Conservation (phyloP, 35 echinoderm and acorn worm species). For the Chiridota heheva region DNA sequence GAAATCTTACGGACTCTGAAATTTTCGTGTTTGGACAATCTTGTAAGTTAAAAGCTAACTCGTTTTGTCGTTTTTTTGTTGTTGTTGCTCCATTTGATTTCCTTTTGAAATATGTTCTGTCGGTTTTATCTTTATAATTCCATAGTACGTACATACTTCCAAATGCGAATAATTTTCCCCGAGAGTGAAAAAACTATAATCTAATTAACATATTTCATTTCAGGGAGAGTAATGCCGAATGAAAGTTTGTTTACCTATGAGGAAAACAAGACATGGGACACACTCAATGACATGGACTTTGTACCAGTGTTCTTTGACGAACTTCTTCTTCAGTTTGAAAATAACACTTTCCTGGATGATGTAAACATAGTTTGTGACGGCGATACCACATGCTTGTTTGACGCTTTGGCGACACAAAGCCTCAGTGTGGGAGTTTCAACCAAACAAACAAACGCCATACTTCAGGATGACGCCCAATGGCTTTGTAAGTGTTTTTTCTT, state of each 20-base stretch:
- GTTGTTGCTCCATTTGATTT: too few species aligned
- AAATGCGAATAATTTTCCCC: too few species aligned
- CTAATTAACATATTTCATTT: constrained; percentile 2
- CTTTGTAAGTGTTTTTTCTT: constrained; percentile 19
- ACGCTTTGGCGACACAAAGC: constrained; percentile 67
- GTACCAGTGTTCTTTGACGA: constrained; percentile 69
- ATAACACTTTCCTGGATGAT: constrained; percentile 25
- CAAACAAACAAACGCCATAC: constrained; percentile 36
- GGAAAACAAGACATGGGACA: constrained; percentile 33
- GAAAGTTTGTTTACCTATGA: constrained; percentile 68
- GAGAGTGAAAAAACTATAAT: too few species aligned
- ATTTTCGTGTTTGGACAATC: constrained; percentile 70
- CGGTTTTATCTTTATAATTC: too few species aligned
- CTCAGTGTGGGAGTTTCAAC: constrained; percentile 42
- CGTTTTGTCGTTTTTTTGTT: too few species aligned
- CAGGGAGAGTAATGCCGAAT: constrained; percentile 62
- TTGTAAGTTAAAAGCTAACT: too few species aligned
- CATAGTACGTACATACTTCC: too few species aligned
- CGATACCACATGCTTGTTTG: constrained; percentile 67
- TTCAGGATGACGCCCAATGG: constrained; percentile 28
- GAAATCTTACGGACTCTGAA: constrained; percentile 75
- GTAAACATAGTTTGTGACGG: constrained; percentile 48
- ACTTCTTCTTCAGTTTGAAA: constrained; percentile 35
- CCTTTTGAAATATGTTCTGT: too few species aligned
- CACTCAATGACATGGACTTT: constrained; percentile 65